Base-by-base conservation (phyloP, 1,140 invertebrate genomes). In the Drosophila nebulosa region DNA sequence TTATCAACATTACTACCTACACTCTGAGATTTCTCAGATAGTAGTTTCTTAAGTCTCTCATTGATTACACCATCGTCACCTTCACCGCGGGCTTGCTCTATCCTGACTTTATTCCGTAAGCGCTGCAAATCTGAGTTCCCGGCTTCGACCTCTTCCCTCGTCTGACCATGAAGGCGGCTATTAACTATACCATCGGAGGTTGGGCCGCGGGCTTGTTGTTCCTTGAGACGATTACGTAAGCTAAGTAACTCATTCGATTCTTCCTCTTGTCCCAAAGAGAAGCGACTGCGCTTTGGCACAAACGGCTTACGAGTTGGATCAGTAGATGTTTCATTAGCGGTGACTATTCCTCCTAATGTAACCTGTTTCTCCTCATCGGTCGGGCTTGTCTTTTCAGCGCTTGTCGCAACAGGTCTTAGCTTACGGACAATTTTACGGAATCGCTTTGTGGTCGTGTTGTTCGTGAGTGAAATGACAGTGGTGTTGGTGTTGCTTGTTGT, bases 391-490 rank as follows among this genome's bases (percentile, higher is more conserved):
- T 42, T 30, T 2, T 26, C 63, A 21, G 18, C 74, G 55, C 53
- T 57, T 3, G 57, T 9, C 4, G 46, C 60, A 4, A 85, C 78
- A 7, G 66, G 81, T 3, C 69, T 53, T 42, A 91, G 55, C 12
- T 90, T 91, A 4, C 90, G 70, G n/a, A 91, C 79, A 51, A 91
- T 81, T 32, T 91, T 91, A 9, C 90, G 80, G 65, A 91, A 83
- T n/a, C 88, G 88, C 59, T 89, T 91, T 10, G 58, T 64, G 30
- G 64, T 59, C 16, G 56, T 66, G 22, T 68, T 52, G 50, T 22
- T 78, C 56, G 30, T 58, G 30, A 27, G 64, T 66, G 27, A 46
- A 64, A 58, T 66, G 64, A 39, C 3, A 58, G 64, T 60, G 35
- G 22, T 78, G 57, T 39, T 74, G 42, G n/a, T 61, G 26, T 51